phyloP scores from a whole-genome alignment of 2,113 vertebrate genomes.

The Empidonax alnorum region DNA sequence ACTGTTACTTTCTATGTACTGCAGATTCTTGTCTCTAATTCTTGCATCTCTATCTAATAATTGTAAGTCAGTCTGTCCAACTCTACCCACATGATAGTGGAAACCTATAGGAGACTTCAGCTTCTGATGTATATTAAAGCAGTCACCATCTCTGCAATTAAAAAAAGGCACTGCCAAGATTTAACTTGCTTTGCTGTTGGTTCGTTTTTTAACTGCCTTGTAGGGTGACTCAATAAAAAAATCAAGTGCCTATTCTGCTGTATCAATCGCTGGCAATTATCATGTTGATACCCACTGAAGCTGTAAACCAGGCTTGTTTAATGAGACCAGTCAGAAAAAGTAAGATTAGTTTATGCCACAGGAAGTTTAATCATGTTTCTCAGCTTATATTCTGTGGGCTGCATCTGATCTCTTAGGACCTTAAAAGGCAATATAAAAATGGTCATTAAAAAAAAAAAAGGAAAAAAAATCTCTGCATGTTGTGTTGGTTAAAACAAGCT shows the following conservation, averaged over 20 bases:
- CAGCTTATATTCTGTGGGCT: not conserved
- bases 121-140: not conserved
- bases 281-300: not conserved
- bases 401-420: constrained; percentile 6
- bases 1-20: not conserved
- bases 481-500: not conserved
- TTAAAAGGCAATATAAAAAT: constrained; percentile 41
- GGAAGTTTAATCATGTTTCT: constrained; percentile 52
- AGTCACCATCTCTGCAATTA: not conserved
- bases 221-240: not conserved
- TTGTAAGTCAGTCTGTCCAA: not conserved
- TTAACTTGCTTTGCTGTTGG: not conserved
- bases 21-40: not conserved
- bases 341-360: constrained; percentile 27
- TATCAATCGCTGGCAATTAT: not conserved
- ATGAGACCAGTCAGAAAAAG: not conserved
- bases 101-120: not conserved
- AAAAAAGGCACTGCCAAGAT: not conserved
- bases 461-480: not conserved
- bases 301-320: not conserved
- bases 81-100: not conserved
- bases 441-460: not conserved
- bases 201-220: not conserved
- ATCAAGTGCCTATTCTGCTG: not conserved
- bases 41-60: not conserved